These are phyloP conservation scores for Helicoverpa assulta DNA, from an alignment of 2,888 invertebrate genomes.

Conservation along the genomic window DNA sequence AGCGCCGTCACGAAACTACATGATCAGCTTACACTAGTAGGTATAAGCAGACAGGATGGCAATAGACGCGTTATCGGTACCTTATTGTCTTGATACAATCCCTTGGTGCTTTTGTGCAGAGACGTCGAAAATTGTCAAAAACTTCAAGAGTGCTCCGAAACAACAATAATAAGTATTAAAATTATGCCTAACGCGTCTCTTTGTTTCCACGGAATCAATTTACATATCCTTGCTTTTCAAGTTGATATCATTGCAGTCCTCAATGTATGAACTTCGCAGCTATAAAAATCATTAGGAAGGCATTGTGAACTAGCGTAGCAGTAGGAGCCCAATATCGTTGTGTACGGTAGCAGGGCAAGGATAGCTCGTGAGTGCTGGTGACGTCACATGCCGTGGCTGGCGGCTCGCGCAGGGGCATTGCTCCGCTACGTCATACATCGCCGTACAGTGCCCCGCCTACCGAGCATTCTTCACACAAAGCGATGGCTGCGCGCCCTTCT, in stretches of 20 bases:
- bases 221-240: neutral
- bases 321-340: conserved; percentile 19
- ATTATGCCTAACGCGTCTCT: neutral
- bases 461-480: conserved; percentile 60
- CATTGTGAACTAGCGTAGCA: neutral
- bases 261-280: too few species aligned
- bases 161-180: neutral
- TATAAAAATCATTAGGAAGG: too few species aligned
- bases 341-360: conserved; percentile 51
- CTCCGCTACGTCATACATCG: conserved; percentile 72
- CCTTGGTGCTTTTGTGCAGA: too few species aligned
- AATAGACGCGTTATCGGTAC: neutral
- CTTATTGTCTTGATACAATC: neutral
- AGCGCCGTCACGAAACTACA: conserved; percentile 3
- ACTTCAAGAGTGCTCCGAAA: neutral
- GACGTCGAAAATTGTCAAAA: neutral
- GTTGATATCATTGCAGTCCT: too few species aligned
- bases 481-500: conserved; percentile 61
- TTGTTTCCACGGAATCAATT: neutral
- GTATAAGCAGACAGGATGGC: neutral
- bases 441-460: conserved; percentile 59
- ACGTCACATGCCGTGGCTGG: conserved; percentile 69
- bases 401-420: conserved; percentile 75
- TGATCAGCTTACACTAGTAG: neutral
- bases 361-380: conserved; percentile 55